Percentiles rank a stretch among this genome's conserved stretches.
phyloP scores from a whole-genome alignment of 2,888 invertebrate genomes.

The Dioctria rufipes region DNA sequence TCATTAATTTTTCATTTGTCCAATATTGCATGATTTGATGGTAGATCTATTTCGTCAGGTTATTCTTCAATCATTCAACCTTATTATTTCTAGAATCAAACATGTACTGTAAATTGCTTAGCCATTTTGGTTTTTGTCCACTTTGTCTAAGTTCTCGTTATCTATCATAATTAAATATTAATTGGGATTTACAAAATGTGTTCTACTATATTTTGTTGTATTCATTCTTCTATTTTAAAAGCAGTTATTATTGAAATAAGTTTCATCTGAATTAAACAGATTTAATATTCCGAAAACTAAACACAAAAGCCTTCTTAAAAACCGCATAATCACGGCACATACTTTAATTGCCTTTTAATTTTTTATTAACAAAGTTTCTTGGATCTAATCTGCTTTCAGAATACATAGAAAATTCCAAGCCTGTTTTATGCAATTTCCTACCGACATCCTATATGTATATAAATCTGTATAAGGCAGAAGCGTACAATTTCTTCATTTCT shows the following conservation, averaged over 20 bases:
- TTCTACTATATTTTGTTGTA: not conserved
- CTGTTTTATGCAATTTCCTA: conserved; percentile 5
- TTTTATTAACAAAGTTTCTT: not conserved
- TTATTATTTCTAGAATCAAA: no score
- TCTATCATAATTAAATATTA: no score
- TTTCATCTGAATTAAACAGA: not conserved
- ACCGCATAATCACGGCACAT: not conserved
- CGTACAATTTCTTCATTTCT: conserved; percentile 23
- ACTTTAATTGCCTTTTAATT: conserved; percentile 1
- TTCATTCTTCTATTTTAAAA: not conserved
- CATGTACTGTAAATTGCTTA: no score
- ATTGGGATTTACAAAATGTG: not conserved
- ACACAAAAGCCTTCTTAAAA: no score
- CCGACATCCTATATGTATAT: not conserved
- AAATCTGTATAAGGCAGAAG: not conserved
- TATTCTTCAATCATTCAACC: no score
- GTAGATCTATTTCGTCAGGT: no score
- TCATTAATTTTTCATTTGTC: no score
- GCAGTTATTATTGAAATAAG: not conserved
- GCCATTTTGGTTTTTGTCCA: no score
- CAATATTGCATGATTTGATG: no score
- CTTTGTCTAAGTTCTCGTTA: no score
- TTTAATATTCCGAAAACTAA: no score
- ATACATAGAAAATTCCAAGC: not conserved
- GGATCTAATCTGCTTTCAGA: not conserved